These are phyloP conservation scores for Hyaena hyaena DNA, from an alignment of 2,113 vertebrate species.

Conservation along the genomic window DNA sequence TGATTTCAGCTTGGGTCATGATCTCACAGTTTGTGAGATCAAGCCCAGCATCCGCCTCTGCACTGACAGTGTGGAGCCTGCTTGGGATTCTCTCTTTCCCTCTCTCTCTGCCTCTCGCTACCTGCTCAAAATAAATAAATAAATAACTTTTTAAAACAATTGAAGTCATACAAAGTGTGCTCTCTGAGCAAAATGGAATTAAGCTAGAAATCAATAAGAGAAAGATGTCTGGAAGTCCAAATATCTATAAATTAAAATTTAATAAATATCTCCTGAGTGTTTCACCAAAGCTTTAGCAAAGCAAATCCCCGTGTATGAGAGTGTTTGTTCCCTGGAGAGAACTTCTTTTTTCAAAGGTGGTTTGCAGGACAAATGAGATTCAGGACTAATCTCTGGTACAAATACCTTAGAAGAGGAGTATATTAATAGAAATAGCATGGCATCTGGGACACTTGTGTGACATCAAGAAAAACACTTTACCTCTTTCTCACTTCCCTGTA, in stretches of 20 bases:
- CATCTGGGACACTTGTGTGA: not conserved
- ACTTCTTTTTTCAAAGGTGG: not conserved
- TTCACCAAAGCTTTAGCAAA: not conserved
- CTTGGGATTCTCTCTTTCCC: no score
- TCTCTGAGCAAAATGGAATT: not conserved
- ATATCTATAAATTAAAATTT: slow-evolving; percentile 17
- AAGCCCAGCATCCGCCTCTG: no score
- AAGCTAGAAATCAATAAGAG: slow-evolving; percentile 14
- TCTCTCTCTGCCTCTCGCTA: no score
- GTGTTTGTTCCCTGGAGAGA: not conserved
- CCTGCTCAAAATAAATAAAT: no score
- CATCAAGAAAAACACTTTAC: not conserved
- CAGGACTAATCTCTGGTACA: not conserved
- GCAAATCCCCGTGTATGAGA: not conserved
- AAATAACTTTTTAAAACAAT: not conserved
- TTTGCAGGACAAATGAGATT: not conserved
- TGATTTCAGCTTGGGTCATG: no score
- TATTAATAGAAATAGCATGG: not conserved
- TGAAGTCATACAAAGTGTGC: not conserved
- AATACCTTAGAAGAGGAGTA: not conserved
- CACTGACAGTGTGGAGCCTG: no score
- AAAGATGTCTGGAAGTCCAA: not conserved
- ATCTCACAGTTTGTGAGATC: no score
- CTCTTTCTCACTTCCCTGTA: not conserved
- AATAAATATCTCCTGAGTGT: not conserved